Percentiles rank a stretch among this genome's conserved stretches.
These are phyloP conservation scores for Atractosteus spatula DNA, from an alignment of 2,113 vertebrate genomes.

Conservation along the genomic window DNA sequence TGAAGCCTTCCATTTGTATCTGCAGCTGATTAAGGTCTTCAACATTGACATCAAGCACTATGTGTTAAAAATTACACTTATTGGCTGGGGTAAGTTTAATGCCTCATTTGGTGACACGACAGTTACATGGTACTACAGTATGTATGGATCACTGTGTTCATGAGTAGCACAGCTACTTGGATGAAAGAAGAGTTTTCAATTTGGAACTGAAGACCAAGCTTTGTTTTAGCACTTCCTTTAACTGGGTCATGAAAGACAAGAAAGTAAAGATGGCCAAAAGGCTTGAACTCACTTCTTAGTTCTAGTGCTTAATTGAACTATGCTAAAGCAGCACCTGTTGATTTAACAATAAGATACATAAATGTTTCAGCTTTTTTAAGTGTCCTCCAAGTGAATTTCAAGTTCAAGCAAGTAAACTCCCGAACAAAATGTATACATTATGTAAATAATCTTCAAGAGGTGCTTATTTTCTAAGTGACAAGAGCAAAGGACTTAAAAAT, in stretches of 20 bases:
- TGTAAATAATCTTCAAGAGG: too few relatives aligned
- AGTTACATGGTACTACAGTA: not conserved
- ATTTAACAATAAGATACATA: too few relatives aligned
- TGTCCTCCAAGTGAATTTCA: too few relatives aligned
- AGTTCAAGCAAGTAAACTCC: too few relatives aligned
- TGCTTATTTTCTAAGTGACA: too few relatives aligned
- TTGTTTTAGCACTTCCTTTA: not conserved
- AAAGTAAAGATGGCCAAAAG: not conserved
- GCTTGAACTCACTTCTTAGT: too few relatives aligned
- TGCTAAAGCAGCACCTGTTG: too few relatives aligned
- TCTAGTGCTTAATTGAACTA: too few relatives aligned
- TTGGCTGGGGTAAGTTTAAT: constrained; percentile 70
- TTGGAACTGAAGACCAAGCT: not conserved
- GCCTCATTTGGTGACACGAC: not conserved
- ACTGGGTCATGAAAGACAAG: not conserved
- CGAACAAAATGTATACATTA: too few relatives aligned
- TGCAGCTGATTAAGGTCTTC: constrained; percentile 58
- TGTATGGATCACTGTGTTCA: not conserved
- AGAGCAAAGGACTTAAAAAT: too few relatives aligned
- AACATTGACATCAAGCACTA: constrained; percentile 57
- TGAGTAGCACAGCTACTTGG: too few relatives aligned
- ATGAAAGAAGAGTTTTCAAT: not conserved
- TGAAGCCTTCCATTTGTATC: constrained; percentile 75
- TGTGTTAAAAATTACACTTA: constrained; percentile 62
- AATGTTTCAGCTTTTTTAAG: too few relatives aligned